Evolutionary conservation across 2,113 vertebrate genomes (phyloP).

Genomic region (Phainopepla nitens): DNA sequence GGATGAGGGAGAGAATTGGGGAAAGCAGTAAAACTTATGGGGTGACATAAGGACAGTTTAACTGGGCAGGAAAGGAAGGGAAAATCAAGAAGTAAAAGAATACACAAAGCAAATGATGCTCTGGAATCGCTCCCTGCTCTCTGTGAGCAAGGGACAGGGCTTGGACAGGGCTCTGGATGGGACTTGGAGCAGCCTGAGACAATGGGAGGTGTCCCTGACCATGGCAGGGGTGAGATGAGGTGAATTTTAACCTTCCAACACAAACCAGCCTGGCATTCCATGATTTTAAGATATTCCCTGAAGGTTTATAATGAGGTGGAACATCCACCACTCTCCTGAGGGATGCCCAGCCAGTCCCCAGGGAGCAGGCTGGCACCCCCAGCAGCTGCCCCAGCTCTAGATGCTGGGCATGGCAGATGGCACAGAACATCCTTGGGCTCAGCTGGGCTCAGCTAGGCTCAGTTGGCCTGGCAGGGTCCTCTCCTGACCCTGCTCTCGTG

Average conservation of each 20-base stretch:
- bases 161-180: not conserved
- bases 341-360: not conserved
- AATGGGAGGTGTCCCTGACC: not conserved
- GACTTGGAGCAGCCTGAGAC: not conserved
- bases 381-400: not conserved
- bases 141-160: too few species aligned
- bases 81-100: not conserved
- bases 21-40: accelerated
- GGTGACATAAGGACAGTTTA: not conserved
- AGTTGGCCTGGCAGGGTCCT: not conserved
- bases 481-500: accelerated
- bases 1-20: not conserved
- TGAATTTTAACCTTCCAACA: not conserved
- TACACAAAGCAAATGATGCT: too few species aligned
- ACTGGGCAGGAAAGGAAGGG: not conserved
- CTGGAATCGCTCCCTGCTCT: not conserved
- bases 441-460: not conserved
- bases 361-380: not conserved
- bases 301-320: not conserved
- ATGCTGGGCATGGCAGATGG: not conserved
- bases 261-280: not conserved
- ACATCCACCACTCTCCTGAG: not conserved
- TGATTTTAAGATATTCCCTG: not conserved
- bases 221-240: not conserved
- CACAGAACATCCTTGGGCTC: not conserved